These are phyloP conservation scores for Aquatica leii DNA, from an alignment of 2,888 invertebrate species.

Conservation along the genomic window DNA sequence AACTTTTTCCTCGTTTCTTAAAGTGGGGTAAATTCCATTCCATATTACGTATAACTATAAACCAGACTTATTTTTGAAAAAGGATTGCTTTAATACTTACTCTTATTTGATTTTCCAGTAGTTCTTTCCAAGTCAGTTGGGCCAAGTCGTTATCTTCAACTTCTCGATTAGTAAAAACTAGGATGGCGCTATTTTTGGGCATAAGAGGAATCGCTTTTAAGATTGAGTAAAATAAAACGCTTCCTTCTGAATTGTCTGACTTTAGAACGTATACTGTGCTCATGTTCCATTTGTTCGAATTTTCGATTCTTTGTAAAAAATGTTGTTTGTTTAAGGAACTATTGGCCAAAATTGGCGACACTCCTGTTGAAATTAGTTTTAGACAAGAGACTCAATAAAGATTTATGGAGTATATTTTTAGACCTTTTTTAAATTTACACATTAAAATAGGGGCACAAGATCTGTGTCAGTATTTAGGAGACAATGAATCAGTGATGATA, in stretches of 20 bases:
- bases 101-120: slow-evolving; percentile 54
- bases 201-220: slow-evolving; percentile 68
- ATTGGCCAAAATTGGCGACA: slow-evolving; percentile 45
- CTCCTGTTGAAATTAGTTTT: slow-evolving; percentile 48
- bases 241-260: slow-evolving; percentile 54
- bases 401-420: too few species aligned
- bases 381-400: too few species aligned
- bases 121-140: slow-evolving; percentile 59
- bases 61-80: not conserved
- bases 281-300: too few species aligned
- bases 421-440: too few species aligned
- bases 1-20: slow-evolving; percentile 59
- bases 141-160: slow-evolving; percentile 64
- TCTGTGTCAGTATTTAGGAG: too few species aligned
- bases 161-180: slow-evolving; percentile 67
- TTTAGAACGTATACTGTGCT: slow-evolving; percentile 27
- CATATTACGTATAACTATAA: slow-evolving; percentile 62
- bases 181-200: slow-evolving; percentile 70
- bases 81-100: not conserved
- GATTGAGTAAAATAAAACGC: slow-evolving; percentile 68
- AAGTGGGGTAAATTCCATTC: slow-evolving; percentile 59
- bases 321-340: slow-evolving; percentile 34
- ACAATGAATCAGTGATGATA: too few species aligned
- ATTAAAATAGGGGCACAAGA: too few species aligned
- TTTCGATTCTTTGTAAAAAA: too few species aligned